A percentile compares a stretch with the other conserved stretches of the same genome.
phyloP scores from a whole-genome alignment of 2,113 vertebrate species.

The Cephalopterus ornatus region DNA sequence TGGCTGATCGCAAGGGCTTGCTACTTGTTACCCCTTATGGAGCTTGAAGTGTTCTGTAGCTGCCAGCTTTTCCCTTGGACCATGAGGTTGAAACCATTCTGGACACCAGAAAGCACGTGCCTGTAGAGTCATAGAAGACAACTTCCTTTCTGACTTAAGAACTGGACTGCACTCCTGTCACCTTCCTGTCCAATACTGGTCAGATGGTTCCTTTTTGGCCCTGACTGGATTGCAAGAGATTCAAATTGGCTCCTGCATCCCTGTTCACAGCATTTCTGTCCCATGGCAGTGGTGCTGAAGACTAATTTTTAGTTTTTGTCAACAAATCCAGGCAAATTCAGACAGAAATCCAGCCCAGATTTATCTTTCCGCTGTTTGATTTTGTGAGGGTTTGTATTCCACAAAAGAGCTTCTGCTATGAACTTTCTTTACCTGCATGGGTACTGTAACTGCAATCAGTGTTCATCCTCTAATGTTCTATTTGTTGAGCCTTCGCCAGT shows the following conservation, averaged over 20 bases:
- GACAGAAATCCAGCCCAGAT: not conserved
- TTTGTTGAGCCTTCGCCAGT: not conserved
- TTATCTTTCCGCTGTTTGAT: not conserved
- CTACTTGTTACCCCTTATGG: not conserved
- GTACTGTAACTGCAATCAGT: not conserved
- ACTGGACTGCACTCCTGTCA: not conserved
- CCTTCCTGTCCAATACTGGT: not conserved
- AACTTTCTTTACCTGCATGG: not conserved
- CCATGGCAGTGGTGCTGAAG: not conserved
- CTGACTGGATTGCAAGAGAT: not conserved
- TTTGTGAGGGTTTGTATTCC: not conserved
- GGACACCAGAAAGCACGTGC: not conserved
- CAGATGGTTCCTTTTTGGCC: not conserved
- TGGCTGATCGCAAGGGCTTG: not conserved
- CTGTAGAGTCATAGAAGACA: not conserved
- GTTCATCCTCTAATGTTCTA: not conserved
- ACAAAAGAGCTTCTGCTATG: not conserved
- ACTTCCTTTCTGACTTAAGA: not conserved
- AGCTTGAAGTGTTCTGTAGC: not conserved
- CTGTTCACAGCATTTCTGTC: not conserved
- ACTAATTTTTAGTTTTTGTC: not conserved
- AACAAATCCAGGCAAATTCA: not conserved
- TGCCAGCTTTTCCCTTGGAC: not conserved
- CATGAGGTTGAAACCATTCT: accelerated
- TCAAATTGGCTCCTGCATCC: not conserved